phyloP scores from a whole-genome alignment of 2,113 vertebrate genomes.

The Limnothrissa miodon region DNA sequence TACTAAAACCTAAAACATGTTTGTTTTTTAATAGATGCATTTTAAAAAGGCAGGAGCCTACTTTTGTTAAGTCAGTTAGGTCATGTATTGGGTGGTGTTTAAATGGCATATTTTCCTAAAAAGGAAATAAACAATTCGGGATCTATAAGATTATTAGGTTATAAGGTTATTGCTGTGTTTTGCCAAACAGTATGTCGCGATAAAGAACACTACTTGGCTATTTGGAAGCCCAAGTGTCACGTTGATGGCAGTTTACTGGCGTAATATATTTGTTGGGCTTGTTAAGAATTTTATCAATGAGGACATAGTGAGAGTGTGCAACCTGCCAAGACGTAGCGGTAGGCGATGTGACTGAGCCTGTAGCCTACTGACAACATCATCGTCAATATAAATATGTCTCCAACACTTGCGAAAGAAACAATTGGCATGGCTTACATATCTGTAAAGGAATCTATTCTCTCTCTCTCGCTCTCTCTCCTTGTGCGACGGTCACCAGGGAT shows the following conservation, averaged over 20 bases:
- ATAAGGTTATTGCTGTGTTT: too few relatives aligned
- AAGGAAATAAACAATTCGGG: not conserved
- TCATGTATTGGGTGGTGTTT: too few relatives aligned
- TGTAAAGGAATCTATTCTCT: not conserved
- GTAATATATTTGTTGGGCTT: not conserved
- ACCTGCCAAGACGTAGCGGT: not conserved
- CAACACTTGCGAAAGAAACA: not conserved
- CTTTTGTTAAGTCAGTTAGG: too few relatives aligned
- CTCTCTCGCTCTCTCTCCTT: not conserved
- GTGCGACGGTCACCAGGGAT: constrained; percentile 10
- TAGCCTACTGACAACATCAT: not conserved
- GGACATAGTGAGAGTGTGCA: not conserved
- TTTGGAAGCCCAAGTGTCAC: not conserved
- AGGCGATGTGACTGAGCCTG: not conserved
- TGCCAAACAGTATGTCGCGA: too few relatives aligned
- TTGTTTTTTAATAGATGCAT: not conserved
- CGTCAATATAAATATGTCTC: not conserved
- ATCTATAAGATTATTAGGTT: too few relatives aligned
- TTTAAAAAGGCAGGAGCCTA: too few relatives aligned
- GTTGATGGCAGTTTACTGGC: not conserved
- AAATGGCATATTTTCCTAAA: not conserved
- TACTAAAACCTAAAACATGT: not conserved
- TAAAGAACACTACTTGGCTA: not conserved
- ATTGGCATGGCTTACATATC: not conserved
- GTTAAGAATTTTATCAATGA: not conserved